Evolutionary conservation across 1,140 invertebrate genomes (phyloP).

Genomic region (Bombus superbus): DNA sequence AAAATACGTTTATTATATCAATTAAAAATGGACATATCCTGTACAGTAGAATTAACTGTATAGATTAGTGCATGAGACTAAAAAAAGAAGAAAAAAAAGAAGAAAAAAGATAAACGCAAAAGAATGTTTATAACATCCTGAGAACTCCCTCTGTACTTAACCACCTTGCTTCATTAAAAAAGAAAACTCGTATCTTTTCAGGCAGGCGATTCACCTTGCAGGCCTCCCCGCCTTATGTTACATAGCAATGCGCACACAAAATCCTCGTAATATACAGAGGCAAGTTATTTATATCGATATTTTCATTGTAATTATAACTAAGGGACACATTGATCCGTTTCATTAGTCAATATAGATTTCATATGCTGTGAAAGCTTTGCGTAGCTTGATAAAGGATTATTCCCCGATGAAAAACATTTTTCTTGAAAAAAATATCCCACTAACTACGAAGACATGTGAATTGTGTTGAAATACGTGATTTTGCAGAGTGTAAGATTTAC

Average conservation of each 20-base stretch:
- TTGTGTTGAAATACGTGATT: no score
- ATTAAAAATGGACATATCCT: not conserved
- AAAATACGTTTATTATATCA: not conserved
- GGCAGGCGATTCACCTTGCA: constrained; percentile 90
- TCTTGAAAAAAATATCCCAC: no score
- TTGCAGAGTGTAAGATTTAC: not conserved
- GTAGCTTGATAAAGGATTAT: no score
- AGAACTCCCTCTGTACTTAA: not conserved
- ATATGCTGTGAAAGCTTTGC: not conserved
- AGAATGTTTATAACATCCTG: no score
- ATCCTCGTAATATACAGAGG: constrained; percentile 87
- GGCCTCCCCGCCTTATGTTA: constrained; percentile 90
- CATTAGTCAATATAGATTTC: not conserved
- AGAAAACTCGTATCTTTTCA: constrained; percentile 71
- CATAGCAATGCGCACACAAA: constrained; percentile 85
- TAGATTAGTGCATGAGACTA: not conserved
- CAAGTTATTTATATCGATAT: constrained; percentile 73
- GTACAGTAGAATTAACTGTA: not conserved
- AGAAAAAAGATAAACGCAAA: no score
- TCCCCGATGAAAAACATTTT: not conserved
- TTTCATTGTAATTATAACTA: not conserved
- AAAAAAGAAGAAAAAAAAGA: not conserved
- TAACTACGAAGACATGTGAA: not conserved
- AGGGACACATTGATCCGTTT: not conserved
- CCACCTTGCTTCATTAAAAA: not conserved